Percentiles rank a stretch among this genome's conserved stretches.
These are phyloP conservation scores for Callipepla squamata DNA, from an alignment of 2,113 vertebrate genomes.

Conservation along the genomic window DNA sequence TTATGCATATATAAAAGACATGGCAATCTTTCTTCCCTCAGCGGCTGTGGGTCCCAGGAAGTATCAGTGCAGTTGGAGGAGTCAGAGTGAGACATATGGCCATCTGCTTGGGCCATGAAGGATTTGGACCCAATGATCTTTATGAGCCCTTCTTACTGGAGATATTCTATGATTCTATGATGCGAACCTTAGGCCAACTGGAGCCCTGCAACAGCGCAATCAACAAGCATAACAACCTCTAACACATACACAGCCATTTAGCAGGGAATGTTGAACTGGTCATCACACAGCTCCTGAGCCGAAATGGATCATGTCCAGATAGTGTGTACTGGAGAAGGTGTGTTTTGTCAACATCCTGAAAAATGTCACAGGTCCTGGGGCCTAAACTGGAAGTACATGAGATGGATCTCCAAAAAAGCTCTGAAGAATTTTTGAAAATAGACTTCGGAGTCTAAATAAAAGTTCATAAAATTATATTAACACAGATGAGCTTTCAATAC, in stretches of 20 bases:
- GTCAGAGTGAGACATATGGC: neutral
- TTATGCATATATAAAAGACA: neutral
- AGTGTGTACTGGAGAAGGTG: neutral
- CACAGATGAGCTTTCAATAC: neutral
- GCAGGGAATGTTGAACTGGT: neutral
- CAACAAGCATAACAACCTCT: neutral
- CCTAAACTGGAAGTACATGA: neutral
- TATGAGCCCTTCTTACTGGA: no score
- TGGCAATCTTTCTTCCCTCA: neutral
- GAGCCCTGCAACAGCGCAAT: neutral
- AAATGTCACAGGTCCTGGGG: neutral
- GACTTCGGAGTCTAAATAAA: neutral
- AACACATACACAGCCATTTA: neutral
- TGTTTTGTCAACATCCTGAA: neutral
- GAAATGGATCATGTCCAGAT: neutral
- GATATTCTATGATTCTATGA: no score
- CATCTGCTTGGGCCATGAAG: neutral
- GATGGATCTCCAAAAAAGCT: neutral
- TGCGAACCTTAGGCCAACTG: neutral
- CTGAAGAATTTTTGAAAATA: neutral
- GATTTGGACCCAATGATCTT: no score
- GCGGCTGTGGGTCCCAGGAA: neutral
- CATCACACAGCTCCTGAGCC: neutral
- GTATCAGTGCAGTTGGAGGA: neutral
- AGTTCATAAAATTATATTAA: neutral